Evolutionary conservation across 2,113 vertebrate genomes (phyloP).

Genomic region (Psilopsiagon aurifrons): DNA sequence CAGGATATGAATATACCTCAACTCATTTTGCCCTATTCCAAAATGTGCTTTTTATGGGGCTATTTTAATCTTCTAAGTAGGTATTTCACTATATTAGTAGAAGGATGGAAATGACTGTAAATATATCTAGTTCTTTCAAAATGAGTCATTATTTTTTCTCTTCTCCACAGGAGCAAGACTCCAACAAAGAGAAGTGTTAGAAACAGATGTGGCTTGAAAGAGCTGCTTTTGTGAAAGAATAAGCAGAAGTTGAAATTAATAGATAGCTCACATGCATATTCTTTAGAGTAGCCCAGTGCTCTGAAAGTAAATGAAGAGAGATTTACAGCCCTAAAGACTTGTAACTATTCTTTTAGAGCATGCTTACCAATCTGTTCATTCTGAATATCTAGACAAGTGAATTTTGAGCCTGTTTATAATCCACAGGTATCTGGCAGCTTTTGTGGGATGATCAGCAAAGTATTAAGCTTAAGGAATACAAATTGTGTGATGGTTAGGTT

Average conservation of each 20-base stretch:
- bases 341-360: not conserved
- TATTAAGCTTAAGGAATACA: not conserved
- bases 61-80: not conserved
- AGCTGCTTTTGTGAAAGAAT: not conserved
- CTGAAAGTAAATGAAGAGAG: not conserved
- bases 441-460: not conserved
- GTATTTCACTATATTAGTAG: not conserved
- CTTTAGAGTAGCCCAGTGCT: not conserved
- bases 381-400: not conserved
- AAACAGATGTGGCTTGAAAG: not conserved
- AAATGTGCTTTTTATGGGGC: accelerated
- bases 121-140: not conserved
- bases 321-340: not conserved
- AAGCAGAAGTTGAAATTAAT: not conserved
- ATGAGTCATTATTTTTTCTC: not conserved
- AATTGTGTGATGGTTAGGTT: too few species aligned
- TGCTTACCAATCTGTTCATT: not conserved
- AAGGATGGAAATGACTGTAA: not conserved
- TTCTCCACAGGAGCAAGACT: not conserved
- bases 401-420: not conserved
- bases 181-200: not conserved
- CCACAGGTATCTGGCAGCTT: not conserved
- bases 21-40: not conserved
- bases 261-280: not conserved
- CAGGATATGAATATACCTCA: not conserved